phyloP scores from a whole-genome alignment of 2,113 vertebrate species.

The Elephantulus edwardii region DNA sequence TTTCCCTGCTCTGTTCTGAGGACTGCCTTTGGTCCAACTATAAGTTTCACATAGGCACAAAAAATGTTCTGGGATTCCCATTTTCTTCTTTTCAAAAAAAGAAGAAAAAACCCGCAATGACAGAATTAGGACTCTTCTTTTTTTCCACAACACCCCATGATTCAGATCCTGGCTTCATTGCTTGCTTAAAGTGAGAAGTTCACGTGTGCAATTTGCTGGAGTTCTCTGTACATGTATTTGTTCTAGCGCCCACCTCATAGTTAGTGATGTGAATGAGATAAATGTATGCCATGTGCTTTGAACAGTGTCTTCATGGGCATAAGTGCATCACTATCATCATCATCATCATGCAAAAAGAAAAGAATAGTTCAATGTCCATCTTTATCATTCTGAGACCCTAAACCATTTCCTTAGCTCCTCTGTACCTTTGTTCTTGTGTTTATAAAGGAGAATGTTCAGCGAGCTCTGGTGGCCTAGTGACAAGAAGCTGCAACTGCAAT shows the following conservation, averaged over 20 bases:
- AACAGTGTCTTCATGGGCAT: rapidly evolving
- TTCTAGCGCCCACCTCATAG: background rate
- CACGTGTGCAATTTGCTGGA: background rate
- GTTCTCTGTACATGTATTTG: background rate
- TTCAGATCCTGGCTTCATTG: background rate
- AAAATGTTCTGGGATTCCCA: too few relatives aligned
- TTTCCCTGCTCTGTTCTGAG: too few relatives aligned
- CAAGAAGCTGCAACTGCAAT: too few relatives aligned
- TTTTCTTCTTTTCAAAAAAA: too few relatives aligned
- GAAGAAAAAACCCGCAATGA: too few relatives aligned
- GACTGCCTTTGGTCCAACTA: too few relatives aligned
- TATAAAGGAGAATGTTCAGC: too few relatives aligned
- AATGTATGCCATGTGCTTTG: background rate
- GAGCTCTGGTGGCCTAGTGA: too few relatives aligned
- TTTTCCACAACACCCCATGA: background rate
- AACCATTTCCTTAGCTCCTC: background rate
- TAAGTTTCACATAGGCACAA: too few relatives aligned
- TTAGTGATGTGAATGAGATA: background rate
- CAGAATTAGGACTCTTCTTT: background rate
- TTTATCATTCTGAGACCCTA: background rate
- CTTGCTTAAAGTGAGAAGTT: background rate
- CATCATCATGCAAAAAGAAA: background rate
- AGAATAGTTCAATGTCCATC: background rate
- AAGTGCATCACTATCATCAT: background rate
- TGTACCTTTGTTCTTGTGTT: background rate